phyloP scores from a whole-genome alignment of 2,113 vertebrate species.

The Channa argus region DNA sequence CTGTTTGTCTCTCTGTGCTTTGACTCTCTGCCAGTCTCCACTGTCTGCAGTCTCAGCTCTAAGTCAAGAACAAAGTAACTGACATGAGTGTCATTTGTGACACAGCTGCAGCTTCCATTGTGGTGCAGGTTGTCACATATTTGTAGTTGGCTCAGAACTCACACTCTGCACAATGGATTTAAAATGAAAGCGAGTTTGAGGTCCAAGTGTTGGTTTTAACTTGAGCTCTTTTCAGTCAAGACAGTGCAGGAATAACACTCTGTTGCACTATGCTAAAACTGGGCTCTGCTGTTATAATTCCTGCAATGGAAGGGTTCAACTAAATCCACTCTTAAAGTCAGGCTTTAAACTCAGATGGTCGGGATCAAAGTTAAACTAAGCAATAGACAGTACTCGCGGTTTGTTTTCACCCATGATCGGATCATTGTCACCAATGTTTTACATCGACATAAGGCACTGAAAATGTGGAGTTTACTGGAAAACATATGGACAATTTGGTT shows the following conservation, averaged over 20 bases:
- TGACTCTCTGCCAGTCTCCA: slow-evolving; percentile 53
- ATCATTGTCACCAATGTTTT: too few relatives aligned
- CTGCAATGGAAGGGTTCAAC: background rate
- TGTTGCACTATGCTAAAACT: background rate
- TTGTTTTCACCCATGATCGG: too few relatives aligned
- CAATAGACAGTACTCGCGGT: too few relatives aligned
- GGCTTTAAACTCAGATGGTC: too few relatives aligned
- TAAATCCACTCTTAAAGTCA: background rate
- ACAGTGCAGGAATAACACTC: background rate
- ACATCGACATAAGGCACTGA: too few relatives aligned
- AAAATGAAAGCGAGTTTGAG: slow-evolving; percentile 17
- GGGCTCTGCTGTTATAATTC: background rate
- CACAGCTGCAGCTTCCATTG: slow-evolving; percentile 1
- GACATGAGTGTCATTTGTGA: slow-evolving; percentile 48
- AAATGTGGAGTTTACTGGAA: too few relatives aligned
- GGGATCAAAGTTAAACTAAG: too few relatives aligned
- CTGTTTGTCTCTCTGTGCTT: slow-evolving; percentile 18
- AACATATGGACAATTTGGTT: background rate
- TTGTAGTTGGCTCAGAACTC: slow-evolving; percentile 16
- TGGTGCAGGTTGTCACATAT: slow-evolving; percentile 1
- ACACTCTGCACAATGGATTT: slow-evolving; percentile 12
- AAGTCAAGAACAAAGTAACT: slow-evolving; percentile 56
- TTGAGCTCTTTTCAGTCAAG: slow-evolving; percentile 1
- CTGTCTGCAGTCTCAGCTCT: slow-evolving; percentile 43
- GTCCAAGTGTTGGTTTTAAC: slow-evolving; percentile 30